Base-by-base conservation (phyloP, 2,888 invertebrate species). In the Spicauda simplicius region DNA sequence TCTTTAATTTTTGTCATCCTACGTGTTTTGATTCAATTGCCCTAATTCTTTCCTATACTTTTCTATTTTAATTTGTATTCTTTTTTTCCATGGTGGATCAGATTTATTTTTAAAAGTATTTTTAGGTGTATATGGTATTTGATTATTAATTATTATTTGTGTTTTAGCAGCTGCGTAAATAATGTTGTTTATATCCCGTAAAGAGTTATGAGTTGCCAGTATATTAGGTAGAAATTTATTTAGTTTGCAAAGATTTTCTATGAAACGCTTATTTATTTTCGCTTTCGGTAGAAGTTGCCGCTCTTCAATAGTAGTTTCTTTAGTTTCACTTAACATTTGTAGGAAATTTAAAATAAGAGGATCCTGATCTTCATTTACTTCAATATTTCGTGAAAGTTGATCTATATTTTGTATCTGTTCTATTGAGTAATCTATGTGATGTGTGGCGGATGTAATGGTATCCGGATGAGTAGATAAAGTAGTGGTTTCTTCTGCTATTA, bases 81-180 rank as follows among this genome's bases (percentile, higher is more conserved):
- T 50, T 10, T n/a, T 11, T 64, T 64, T 64, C 57, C 64, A 64
- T 2, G 41, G 64, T 11, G 68, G 55, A 54, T 69, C 56, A 12
- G 12, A 8, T 14, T 7, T 33, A n/a, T n/a, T 45, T n/a, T 30
- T 69, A 20, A 14, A n/a, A 16, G 7, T 14, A 18, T 18, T 62
- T 16, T 25, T 12, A 8, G 14, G 61, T 33, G 14, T 11, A 18
- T 59, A 69, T 12, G 68, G 68, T 16, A 18, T 50, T 55, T 69
- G 68, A 3, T 48, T 53, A 20, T 68, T 64, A 16, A 14, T 41
- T 30, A 48, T 10, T 37, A 68, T 55, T 5, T 64, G 20, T 12
- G 64, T 68, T 64, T 64, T 64, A 25, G 63, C 68, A 4, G 64
- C 52, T 41, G 66, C 60, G 37, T 65, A 65, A 16, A 60, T 45